Conservation (phyloP, 2,888 invertebrate genomes). For the Sarcophaga caerulescens region DNA sequence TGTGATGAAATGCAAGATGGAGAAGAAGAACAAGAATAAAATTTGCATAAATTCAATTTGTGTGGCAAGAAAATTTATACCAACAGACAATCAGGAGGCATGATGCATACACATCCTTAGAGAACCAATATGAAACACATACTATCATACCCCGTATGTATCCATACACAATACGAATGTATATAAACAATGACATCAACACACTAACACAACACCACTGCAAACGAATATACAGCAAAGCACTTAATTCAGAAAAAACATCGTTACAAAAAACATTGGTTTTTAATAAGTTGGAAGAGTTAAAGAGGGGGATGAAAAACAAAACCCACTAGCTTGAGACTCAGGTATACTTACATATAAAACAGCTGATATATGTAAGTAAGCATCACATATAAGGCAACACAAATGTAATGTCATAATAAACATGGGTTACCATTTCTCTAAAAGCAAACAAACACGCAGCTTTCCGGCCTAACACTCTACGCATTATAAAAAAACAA, state of each 20-base stretch:
- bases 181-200: neutral
- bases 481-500: too few relatives aligned
- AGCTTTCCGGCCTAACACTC: too few relatives aligned
- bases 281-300: constrained; percentile 34
- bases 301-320: neutral
- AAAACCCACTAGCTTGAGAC: neutral
- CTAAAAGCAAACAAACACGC: too few relatives aligned
- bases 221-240: neutral
- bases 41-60: constrained; percentile 53
- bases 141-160: too few relatives aligned
- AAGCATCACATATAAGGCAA: too few relatives aligned
- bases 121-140: neutral
- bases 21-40: constrained; percentile 24
- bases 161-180: too few relatives aligned
- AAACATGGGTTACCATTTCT: too few relatives aligned
- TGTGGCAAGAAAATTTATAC: constrained; percentile 27
- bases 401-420: too few relatives aligned
- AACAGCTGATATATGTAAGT: too few relatives aligned
- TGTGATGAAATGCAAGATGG: neutral
- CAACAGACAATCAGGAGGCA: neutral
- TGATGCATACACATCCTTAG: constrained; percentile 20
- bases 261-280: constrained; percentile 22
- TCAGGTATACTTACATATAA: neutral
- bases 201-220: neutral
- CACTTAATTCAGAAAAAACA: constrained; percentile 51